Evolutionary conservation across 2,888 invertebrate genomes (phyloP), one percentile per base, ranked within the genome.

Genomic region (Drepana falcataria): DNA sequence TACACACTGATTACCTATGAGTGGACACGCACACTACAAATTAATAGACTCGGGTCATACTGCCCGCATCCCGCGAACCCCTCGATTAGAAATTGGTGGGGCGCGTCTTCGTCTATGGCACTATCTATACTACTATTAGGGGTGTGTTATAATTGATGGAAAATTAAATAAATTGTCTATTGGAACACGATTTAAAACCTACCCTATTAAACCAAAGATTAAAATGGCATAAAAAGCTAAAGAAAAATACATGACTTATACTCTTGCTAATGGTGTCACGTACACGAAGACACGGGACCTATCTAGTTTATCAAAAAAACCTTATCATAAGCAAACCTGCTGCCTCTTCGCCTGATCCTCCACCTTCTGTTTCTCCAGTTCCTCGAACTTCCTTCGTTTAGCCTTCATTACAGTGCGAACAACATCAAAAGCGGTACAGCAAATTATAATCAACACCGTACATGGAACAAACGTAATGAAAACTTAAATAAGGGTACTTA

Each of bases 271-370:
- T 49, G 9, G 35, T 49, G 49, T 0, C 5, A 35, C 4, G 40
- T 9, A 34, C 4, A 7, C 34, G 34, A 41, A 51, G 33, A 7
- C 51, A 51, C 51, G 40, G 40, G 40, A 2, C 35, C 7, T 21
- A 49, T 7, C 51, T 51, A 41, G 35, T 37, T 37, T 37, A 3
- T 37, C n/a, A 21, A 21, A 21, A 21, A 49, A 49, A 21, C 21
- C n/a, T 35, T 49, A 37, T 48, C 35, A 48, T 40, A 61, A 35
- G 83, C 87, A 74, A 81, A 97, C 97, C 96, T 97, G 96, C 83
- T 96, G 96, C 82, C 95, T 95, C 72, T 96, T 94, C 66, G 95
- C 93, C 73, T 96, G 95, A 65, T 97, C 97, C 87, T 96, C 96
- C 64, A 95, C 94, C 80, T 95, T 95, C 79, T 95, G 95, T 77